A percentile compares a stretch with the other conserved stretches of the same genome.
These are phyloP conservation scores for Ochotona princeps DNA, from an alignment of 2,113 vertebrate species.

Conservation along the genomic window DNA sequence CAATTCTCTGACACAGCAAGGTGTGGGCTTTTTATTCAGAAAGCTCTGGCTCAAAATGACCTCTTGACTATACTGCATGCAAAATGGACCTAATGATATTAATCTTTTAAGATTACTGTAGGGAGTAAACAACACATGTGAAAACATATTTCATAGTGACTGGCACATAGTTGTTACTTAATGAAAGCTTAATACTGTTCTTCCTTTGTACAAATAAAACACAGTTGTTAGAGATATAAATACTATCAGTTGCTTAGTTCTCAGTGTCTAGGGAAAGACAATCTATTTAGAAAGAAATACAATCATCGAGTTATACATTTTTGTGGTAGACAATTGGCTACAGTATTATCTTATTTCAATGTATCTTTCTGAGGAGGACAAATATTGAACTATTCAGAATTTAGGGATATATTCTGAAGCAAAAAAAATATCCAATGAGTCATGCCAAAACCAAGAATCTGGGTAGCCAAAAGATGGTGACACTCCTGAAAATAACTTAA, in stretches of 20 bases:
- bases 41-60: background rate
- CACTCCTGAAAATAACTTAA: background rate
- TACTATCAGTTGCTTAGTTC: slow-evolving; percentile 44
- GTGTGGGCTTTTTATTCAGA: background rate
- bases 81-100: slow-evolving; percentile 12
- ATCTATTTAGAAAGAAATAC: slow-evolving; percentile 58
- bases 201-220: slow-evolving; percentile 52
- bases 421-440: slow-evolving; percentile 17
- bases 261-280: slow-evolving; percentile 34
- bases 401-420: background rate
- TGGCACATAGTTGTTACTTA: slow-evolving; percentile 36
- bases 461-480: background rate
- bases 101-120: slow-evolving; percentile 13
- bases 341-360: slow-evolving; percentile 25
- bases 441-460: background rate
- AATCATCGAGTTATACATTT: background rate
- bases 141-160: slow-evolving; percentile 18
- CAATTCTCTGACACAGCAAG: background rate
- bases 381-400: background rate
- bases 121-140: slow-evolving; percentile 28
- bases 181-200: slow-evolving; percentile 55
- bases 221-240: slow-evolving; percentile 65
- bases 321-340: background rate
- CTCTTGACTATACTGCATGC: background rate
- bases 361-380: background rate